phyloP scores from a whole-genome alignment of 2,797 vertebrate genomes.

The Brotula barbata region DNA sequence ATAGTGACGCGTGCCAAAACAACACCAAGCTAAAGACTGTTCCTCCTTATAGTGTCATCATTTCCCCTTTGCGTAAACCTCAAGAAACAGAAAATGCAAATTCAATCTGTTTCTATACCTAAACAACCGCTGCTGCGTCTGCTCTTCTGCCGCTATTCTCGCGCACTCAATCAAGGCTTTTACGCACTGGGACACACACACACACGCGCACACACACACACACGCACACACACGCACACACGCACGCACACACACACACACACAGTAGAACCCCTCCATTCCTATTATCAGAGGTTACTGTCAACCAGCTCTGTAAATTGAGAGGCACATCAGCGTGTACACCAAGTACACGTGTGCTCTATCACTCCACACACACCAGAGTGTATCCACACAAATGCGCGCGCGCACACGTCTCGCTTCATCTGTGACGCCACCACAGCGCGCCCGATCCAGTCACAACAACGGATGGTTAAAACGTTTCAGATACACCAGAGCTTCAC shows the following conservation, averaged over 20 bases:
- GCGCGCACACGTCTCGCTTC: constrained; percentile 2
- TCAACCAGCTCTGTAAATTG: constrained; percentile 4
- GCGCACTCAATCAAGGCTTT: no score
- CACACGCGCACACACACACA: constrained; percentile 6
- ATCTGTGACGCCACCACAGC: constrained; percentile 25
- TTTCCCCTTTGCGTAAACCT: no score
- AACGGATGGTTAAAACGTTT: constrained; percentile 41
- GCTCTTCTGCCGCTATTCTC: no score
- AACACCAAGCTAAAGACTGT: not conserved
- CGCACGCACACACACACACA: not conserved
- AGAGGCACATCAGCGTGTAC: not conserved
- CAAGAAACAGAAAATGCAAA: no score
- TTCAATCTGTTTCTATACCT: no score
- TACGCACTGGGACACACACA: constrained; percentile 2
- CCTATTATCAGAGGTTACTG: constrained; percentile 1
- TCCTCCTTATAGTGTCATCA: no score
- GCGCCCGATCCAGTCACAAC: constrained; percentile 28
- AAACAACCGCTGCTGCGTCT: no score
- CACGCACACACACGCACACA: constrained; percentile 2
- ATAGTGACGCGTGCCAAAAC: constrained; percentile 16
- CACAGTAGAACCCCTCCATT: not conserved
- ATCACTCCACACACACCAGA: constrained; percentile 26
- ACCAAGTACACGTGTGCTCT: constrained; percentile 9
- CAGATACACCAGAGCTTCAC: constrained; percentile 31
- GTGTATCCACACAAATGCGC: not conserved